These are phyloP conservation scores for Steatornis caripensis DNA, from an alignment of 2,113 vertebrate genomes.

Conservation along the genomic window DNA sequence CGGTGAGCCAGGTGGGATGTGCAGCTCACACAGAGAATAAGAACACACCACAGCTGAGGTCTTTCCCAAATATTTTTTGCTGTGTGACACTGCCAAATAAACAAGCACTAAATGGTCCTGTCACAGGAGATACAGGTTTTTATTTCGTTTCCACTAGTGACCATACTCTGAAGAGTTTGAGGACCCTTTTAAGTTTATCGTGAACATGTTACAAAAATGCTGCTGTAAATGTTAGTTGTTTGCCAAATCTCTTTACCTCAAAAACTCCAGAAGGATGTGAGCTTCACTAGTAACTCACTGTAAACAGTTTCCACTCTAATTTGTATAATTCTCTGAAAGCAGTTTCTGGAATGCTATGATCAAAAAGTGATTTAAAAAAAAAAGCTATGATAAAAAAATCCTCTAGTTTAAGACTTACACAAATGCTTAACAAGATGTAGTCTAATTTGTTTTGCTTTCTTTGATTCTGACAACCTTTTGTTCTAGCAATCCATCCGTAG, in stretches of 20 bases:
- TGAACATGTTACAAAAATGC: not conserved
- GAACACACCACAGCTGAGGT: accelerated
- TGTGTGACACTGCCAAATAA: not conserved
- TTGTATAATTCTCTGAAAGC: not conserved
- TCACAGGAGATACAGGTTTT: not conserved
- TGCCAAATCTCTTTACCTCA: not conserved
- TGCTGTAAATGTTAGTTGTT: not conserved
- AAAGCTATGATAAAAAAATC: not conserved
- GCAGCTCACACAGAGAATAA: not conserved
- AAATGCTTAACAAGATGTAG: not conserved
- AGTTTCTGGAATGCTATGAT: not conserved
- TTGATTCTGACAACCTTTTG: not conserved
- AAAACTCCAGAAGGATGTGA: not conserved
- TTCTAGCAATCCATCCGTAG: not conserved
- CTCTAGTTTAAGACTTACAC: not conserved
- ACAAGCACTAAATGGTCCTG: not conserved
- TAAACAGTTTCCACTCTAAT: not conserved
- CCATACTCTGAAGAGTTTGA: not conserved
- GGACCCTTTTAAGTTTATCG: not conserved
- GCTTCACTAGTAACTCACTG: not conserved
- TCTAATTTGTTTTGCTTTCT: not conserved
- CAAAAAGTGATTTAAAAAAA: not conserved
- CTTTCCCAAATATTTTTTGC: not conserved
- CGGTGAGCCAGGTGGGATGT: not conserved
- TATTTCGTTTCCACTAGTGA: not conserved